These are phyloP conservation scores for Dendrocincla tyrannina DNA, from an alignment of 2,797 vertebrate species.

Conservation along the genomic window DNA sequence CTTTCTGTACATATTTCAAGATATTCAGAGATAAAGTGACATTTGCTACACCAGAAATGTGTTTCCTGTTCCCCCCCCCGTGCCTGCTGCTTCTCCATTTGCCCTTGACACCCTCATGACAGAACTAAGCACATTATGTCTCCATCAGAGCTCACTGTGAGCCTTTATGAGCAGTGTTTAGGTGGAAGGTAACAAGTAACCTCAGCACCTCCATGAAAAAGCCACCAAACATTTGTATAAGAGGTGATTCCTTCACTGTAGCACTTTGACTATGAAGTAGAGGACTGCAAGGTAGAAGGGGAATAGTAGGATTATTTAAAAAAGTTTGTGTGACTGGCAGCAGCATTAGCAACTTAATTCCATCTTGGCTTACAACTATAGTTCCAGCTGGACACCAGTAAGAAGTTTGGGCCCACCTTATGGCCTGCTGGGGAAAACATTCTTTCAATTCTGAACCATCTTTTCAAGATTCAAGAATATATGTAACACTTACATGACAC, in stretches of 20 bases:
- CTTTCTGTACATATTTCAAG: neutral
- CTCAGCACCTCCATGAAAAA: neutral
- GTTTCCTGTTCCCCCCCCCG: neutral
- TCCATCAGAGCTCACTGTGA: neutral
- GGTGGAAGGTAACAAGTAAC: neutral
- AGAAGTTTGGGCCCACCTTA: neutral
- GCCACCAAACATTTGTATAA: neutral
- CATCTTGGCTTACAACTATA: neutral
- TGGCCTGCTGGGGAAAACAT: neutral
- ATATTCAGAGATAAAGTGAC: neutral
- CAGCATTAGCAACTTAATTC: neutral
- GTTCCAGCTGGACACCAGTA: neutral
- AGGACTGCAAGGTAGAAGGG: neutral
- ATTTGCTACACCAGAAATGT: neutral
- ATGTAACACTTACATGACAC: accelerated
- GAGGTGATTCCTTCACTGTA: neutral
- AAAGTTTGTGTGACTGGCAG: neutral
- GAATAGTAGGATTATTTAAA: neutral
- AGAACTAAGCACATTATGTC: neutral
- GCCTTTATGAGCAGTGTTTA: neutral
- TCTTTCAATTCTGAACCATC: neutral
- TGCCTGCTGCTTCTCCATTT: neutral
- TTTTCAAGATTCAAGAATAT: neutral
- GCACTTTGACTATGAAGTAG: neutral
- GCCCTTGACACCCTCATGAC: neutral